Percentiles rank a stretch among this genome's conserved stretches.
These are phyloP conservation scores for Chauna torquata DNA, from an alignment of 2,113 vertebrate species.

Conservation along the genomic window DNA sequence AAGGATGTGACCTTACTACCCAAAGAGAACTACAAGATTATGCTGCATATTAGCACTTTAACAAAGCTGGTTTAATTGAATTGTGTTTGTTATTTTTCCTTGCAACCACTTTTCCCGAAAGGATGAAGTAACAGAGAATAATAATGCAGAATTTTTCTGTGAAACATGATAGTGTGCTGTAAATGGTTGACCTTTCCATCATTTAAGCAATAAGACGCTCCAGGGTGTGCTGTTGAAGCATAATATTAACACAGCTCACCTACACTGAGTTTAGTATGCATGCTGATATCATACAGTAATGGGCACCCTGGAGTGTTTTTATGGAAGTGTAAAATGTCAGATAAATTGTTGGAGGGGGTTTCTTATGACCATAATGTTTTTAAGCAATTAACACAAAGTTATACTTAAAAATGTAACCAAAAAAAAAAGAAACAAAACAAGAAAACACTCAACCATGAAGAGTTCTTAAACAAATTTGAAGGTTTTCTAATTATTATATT, in stretches of 20 bases:
- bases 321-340: neutral
- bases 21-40: neutral
- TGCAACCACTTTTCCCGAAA: neutral
- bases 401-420: neutral
- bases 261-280: neutral
- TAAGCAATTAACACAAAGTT: neutral
- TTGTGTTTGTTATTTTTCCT: neutral
- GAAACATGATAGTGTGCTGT: neutral
- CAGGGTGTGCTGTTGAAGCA: conserved; percentile 3
- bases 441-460: neutral
- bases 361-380: neutral
- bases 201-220: conserved; percentile 12
- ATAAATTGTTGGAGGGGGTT: neutral
- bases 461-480: neutral
- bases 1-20: neutral
- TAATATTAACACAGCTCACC: conserved; percentile 16
- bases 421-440: neutral
- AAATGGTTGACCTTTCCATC: conserved; percentile 50
- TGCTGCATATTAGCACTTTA: neutral
- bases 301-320: neutral
- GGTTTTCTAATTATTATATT: neutral
- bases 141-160: neutral
- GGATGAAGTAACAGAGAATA: neutral
- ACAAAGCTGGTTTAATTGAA: neutral
- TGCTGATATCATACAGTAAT: neutral